phyloP scores from a whole-genome alignment of 2,888 invertebrate species.

The Nyleta sp. region DNA sequence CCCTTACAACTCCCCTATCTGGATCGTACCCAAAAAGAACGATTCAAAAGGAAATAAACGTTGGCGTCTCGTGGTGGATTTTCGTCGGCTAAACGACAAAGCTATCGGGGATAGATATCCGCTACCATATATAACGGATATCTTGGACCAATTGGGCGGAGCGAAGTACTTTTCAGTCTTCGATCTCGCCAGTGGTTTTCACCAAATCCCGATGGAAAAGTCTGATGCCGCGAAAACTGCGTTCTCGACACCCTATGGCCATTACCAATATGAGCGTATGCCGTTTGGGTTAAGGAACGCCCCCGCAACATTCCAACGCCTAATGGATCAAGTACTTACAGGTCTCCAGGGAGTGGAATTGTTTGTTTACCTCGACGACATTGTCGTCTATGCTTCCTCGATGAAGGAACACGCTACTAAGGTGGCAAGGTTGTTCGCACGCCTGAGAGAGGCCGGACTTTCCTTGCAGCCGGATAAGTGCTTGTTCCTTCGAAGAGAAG shows the following conservation, averaged over 20 bases:
- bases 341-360: slow-evolving; percentile 66
- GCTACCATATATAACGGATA: slow-evolving; percentile 38
- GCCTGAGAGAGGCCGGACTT: slow-evolving; percentile 55
- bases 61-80: slow-evolving; percentile 7
- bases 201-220: slow-evolving; percentile 66
- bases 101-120: slow-evolving; percentile 55
- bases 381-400: slow-evolving; percentile 56
- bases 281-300: slow-evolving; percentile 63
- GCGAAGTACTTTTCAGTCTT: slow-evolving; percentile 47
- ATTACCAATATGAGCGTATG: slow-evolving; percentile 69
- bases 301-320: slow-evolving; percentile 71
- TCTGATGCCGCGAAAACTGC: slow-evolving; percentile 61
- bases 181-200: slow-evolving; percentile 69
- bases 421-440: slow-evolving; percentile 49
- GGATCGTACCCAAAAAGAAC: neutral
- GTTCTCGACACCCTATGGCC: slow-evolving; percentile 51
- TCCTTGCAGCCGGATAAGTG: slow-evolving; percentile 67
- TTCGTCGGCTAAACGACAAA: slow-evolving; percentile 1
- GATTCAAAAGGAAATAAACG: neutral
- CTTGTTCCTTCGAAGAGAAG: slow-evolving; percentile 70
- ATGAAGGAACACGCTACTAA: slow-evolving; percentile 56
- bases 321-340: slow-evolving; percentile 69
- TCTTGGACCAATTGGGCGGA: slow-evolving; percentile 5
- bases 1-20: slow-evolving; percentile 1
- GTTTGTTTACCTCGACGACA: slow-evolving; percentile 66